Conservation (phyloP, 2,888 invertebrate genomes). For the Pemphredon lugubris region DNA sequence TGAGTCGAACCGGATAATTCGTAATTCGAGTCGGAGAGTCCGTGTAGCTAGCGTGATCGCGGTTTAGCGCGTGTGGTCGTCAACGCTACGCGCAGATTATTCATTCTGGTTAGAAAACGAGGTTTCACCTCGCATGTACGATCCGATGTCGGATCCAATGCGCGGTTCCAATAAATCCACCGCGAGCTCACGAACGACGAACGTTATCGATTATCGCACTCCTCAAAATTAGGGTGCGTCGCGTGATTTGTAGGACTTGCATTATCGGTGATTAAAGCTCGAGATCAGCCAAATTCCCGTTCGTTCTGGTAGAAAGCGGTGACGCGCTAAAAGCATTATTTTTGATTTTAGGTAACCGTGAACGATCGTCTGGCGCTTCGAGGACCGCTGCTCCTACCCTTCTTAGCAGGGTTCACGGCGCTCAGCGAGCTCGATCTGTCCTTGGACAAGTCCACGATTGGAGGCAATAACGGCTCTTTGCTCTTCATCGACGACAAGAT, state of each 20-base stretch:
- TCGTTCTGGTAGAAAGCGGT: constrained; percentile 38
- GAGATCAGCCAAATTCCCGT: constrained; percentile 10
- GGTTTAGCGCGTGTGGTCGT: constrained; percentile 37
- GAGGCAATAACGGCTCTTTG: constrained; percentile 75
- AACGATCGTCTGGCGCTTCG: constrained; percentile 81
- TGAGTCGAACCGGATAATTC: constrained; percentile 23
- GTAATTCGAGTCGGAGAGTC: constrained; percentile 49
- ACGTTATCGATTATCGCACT: neutral
- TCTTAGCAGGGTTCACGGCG: constrained; percentile 81
- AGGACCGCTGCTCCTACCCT: constrained; percentile 82
- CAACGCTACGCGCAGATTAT: constrained; percentile 15
- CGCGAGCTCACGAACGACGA: neutral
- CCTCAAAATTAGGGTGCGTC: neutral
- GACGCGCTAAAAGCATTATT: constrained; percentile 37
- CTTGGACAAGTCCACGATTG: constrained; percentile 81
- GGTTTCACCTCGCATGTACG: constrained; percentile 8
- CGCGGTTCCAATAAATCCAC: neutral
- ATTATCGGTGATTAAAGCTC: neutral
- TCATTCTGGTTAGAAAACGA: constrained; percentile 20
- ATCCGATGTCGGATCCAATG: neutral
- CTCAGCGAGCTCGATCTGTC: constrained; percentile 82
- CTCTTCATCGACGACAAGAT: constrained; percentile 82
- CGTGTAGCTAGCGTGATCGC: constrained; percentile 47
- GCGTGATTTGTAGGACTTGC: no score
- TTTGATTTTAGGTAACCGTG: constrained; percentile 78